Percentiles rank a stretch among this genome's conserved stretches.
These are phyloP conservation scores for Meriones psammophilus DNA, from an alignment of 2,797 vertebrate genomes.

Conservation along the genomic window DNA sequence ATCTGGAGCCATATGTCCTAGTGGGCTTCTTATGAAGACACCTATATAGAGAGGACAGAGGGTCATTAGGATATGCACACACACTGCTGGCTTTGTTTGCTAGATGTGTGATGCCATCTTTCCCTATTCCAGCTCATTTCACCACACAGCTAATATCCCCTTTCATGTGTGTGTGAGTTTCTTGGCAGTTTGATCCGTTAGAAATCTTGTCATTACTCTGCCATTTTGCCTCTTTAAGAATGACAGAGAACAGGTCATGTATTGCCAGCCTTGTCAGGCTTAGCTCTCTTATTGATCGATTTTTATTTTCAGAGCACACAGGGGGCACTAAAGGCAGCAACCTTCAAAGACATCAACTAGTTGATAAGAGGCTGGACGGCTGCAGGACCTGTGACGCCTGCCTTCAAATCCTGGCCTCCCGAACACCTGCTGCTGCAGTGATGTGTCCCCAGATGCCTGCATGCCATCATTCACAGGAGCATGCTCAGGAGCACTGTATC, in stretches of 20 bases:
- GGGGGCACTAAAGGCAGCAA: constrained; percentile 62
- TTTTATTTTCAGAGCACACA: constrained; percentile 66
- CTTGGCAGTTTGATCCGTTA: constrained; percentile 56
- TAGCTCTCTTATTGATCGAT: constrained; percentile 68
- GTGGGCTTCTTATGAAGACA: background rate
- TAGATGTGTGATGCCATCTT: background rate
- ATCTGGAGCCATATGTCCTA: background rate
- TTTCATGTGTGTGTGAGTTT: constrained; percentile 16
- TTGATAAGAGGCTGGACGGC: constrained; percentile 42
- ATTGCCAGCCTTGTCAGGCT: constrained; percentile 53
- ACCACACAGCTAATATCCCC: constrained; percentile 30
- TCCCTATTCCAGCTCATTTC: background rate
- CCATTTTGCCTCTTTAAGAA: constrained; percentile 65
- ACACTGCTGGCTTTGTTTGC: background rate
- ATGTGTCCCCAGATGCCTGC: background rate
- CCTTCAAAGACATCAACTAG: constrained; percentile 59
- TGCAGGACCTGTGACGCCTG: background rate
- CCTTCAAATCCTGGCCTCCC: constrained; percentile 12
- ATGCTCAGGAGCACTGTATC: background rate
- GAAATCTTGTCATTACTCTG: constrained; percentile 52
- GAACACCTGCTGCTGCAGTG: constrained; percentile 31
- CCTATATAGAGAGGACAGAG: background rate
- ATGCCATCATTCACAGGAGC: background rate
- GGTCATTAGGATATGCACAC: background rate
- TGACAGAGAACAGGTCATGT: constrained; percentile 41